phyloP scores from a whole-genome alignment of 2,888 invertebrate species.

The Metopia argyrocephala region DNA sequence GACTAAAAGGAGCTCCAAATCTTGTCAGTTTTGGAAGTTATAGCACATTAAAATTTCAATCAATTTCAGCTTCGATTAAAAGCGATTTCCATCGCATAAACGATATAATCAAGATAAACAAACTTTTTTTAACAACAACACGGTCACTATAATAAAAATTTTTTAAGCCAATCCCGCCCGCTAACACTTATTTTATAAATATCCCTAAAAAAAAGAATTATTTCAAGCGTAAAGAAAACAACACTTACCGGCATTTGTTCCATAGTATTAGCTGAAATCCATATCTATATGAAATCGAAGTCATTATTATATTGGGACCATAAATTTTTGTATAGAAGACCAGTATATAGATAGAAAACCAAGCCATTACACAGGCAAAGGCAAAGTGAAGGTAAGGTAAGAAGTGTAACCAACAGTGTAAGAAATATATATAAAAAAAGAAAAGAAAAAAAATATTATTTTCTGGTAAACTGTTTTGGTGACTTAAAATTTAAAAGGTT shows the following conservation, averaged over 20 bases:
- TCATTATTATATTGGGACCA: slow-evolving; percentile 64
- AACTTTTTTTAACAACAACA: too few species aligned
- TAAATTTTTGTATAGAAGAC: background rate
- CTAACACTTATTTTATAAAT: too few species aligned
- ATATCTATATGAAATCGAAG: slow-evolving; percentile 81
- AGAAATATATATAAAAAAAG: slow-evolving; percentile 54
- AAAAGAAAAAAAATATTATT: slow-evolving; percentile 75
- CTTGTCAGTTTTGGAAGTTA: too few species aligned
- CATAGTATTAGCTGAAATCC: slow-evolving; percentile 85
- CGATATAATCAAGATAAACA: too few species aligned
- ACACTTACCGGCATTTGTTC: slow-evolving; percentile 90
- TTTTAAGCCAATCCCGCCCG: too few species aligned
- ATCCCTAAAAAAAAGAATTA: too few species aligned
- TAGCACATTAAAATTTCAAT: too few species aligned
- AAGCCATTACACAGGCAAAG: slow-evolving; percentile 6
- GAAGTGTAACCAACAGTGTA: background rate
- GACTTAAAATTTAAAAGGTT: slow-evolving; percentile 64
- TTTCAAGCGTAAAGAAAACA: slow-evolving; percentile 2
- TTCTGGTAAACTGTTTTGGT: slow-evolving; percentile 77
- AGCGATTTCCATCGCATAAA: too few species aligned
- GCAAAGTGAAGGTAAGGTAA: background rate
- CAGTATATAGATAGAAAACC: background rate
- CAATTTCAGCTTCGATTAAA: too few species aligned
- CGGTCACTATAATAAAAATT: too few species aligned
- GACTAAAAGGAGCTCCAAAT: too few species aligned